phyloP scores from a whole-genome alignment of 2,888 invertebrate species.

The Zootermopsis nevadensis region DNA sequence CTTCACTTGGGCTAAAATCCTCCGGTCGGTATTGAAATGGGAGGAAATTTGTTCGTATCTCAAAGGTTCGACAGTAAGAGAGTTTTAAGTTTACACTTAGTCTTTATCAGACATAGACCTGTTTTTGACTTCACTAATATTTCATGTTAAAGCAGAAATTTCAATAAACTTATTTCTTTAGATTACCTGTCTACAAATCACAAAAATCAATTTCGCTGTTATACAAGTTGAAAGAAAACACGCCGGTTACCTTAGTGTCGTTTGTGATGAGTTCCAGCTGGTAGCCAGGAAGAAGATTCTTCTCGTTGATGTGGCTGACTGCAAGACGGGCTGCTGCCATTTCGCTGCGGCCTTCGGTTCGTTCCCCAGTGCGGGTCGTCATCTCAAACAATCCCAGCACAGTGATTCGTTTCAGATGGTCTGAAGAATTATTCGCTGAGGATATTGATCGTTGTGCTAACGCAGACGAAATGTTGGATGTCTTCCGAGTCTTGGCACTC shows the following conservation, averaged over 20 bases:
- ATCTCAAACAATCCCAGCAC: slow-evolving; percentile 85
- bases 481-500: not conserved
- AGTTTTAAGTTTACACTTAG: too few relatives aligned
- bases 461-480: not conserved
- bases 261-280: slow-evolving; percentile 81
- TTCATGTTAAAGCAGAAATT: too few relatives aligned
- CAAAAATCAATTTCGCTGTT: too few relatives aligned
- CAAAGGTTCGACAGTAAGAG: too few relatives aligned
- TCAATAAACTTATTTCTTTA: too few relatives aligned
- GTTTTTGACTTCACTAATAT: too few relatives aligned
- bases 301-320: slow-evolving; percentile 81
- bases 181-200: too few relatives aligned
- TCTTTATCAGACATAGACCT: too few relatives aligned
- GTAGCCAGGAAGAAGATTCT: slow-evolving; percentile 77
- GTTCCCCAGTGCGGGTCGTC: slow-evolving; percentile 71
- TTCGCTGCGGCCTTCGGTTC: slow-evolving; percentile 79
- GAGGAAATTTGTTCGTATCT: too few relatives aligned
- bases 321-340: slow-evolving; percentile 83
- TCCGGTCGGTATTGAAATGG: too few relatives aligned
- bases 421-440: not conserved
- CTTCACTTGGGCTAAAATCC: too few relatives aligned
- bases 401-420: slow-evolving; percentile 63
- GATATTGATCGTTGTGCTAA: not conserved
- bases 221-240: not conserved
- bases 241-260: slow-evolving; percentile 81